Evolutionary conservation across 2,113 vertebrate species (phyloP), one percentile per base, ranked within the genome.

Genomic region (Labeo rohita): DNA sequence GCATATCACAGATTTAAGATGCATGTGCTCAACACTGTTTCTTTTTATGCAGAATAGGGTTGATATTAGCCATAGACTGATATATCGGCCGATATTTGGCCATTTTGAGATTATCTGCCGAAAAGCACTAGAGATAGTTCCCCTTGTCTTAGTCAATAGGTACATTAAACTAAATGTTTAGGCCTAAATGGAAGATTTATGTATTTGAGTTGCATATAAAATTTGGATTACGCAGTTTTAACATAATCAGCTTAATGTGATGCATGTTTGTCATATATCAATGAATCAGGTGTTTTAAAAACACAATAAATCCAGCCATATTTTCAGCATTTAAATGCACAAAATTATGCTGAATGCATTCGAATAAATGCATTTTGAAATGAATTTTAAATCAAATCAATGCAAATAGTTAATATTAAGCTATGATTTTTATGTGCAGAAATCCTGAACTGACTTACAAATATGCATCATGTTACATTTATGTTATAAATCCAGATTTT

Each of bases 81-180:
- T 12, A 28, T 65, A 66, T 50, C 3, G 61, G 79, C 43, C 23
- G 43, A 68, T 81, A 81, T 81, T 81, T 81, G 80, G 77, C 77
- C 77, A 80, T 45, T 63, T 80, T 7, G 11, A 63, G 77, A 80
- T 80, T 5, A 61, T 15, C 34, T n/a, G 18, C 11, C 21, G 36
- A 13, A 59, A 43, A 39, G 18, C 52, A 43, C 45, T 6, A 50
- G n/a, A 16, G 6, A 1, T 28, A 34, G 47, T 50, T 76, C 21
- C 47, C 47, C 47, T 50, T 2, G 28, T 76, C 11, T 28, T 21
- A 43, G 36, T 72, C 36, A 39, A 1, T 8, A 12, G 1, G 13
- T 68, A 2, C 54, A 61, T 8, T 61, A 5, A 0, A 6, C 4
- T 6, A 54, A 16, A 54, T 18, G 6, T 54, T 54, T 54, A 54